Conservation (phyloP, 2,888 invertebrate genomes). For the Phaedon cochleariae region DNA sequence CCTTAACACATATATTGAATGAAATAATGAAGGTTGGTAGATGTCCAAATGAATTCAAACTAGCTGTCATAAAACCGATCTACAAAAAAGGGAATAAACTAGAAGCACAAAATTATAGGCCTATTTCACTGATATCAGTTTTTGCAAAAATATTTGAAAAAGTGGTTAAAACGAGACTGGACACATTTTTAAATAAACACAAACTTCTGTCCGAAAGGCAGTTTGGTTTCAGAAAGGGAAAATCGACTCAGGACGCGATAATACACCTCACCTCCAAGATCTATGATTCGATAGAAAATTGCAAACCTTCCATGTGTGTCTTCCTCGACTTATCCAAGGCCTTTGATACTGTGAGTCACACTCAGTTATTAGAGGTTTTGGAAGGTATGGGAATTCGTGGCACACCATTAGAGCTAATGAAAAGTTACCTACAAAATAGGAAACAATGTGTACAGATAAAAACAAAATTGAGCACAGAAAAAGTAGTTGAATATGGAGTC, state of each 20-base stretch:
- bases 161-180: background rate
- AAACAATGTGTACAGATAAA: background rate
- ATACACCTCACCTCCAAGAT: background rate
- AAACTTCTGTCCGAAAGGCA: background rate
- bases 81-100: background rate
- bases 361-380: background rate
- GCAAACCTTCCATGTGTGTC: background rate
- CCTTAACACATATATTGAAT: background rate
- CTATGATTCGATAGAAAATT: background rate
- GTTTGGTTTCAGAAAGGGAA: background rate
- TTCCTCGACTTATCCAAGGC: too few species aligned
- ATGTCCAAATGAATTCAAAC: too few species aligned
- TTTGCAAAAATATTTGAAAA: background rate
- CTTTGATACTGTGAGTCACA: background rate
- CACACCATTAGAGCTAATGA: too few species aligned
- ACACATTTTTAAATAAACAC: background rate
- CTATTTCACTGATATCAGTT: background rate
- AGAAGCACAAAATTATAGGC: background rate
- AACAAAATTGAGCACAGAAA: background rate
- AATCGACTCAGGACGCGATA: background rate
- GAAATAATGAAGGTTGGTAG: background rate
- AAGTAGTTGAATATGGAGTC: background rate
- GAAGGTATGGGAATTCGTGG: background rate
- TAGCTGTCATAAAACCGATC: background rate
- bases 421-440: background rate